Base-by-base conservation (phyloP, 2,797 vertebrate species). In the Sparus aurata region DNA sequence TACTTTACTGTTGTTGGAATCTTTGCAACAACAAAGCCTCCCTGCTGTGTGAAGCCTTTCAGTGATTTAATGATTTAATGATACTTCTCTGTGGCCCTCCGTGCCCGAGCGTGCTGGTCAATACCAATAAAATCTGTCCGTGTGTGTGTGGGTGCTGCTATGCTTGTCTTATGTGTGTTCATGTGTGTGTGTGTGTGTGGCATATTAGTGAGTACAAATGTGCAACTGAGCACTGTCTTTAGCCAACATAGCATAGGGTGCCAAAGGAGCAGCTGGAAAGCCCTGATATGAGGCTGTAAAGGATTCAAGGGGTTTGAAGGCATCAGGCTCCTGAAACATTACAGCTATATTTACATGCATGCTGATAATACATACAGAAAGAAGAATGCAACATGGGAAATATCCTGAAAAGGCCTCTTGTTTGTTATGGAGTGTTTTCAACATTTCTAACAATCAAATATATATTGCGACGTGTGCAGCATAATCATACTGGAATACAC, bases 11-110 rank as follows among this genome's bases (percentile, higher is more conserved):
- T 52, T 22, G 64, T 69, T 64, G 54, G 65, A 79, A 67, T 75
- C 78, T 83, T 68, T 70, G 60, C 41, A 58, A 60, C 53, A 87
- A 78, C 79, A 82, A 79, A 79, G 73, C 66, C 58, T 54, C 50
- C 52, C 27, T 38, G 38, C 63, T 60, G 77, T 1, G 5, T 52
- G 55, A 79, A 66, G 43, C 60, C 71, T 80, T 72, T 81, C 79
- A 81, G 73, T 66, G 75, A 80, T 82, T 69, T 77, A 77, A 68
- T 61, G 72, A 85, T 81, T 84, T 52, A 66, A 67, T 46, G 75
- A 67, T 80, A 87, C 57, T 49, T 4, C 54, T 57, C 41, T 25
- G 47, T 69, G 73, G 76, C 76, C 76, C 69, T 59, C 59, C 66
- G 57, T 16, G 69, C 58, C 41, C 47, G 4, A 38, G 46, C 27